These are phyloP conservation scores for Acronicta aceris DNA, from an alignment of 2,888 invertebrate genomes.

Conservation along the genomic window DNA sequence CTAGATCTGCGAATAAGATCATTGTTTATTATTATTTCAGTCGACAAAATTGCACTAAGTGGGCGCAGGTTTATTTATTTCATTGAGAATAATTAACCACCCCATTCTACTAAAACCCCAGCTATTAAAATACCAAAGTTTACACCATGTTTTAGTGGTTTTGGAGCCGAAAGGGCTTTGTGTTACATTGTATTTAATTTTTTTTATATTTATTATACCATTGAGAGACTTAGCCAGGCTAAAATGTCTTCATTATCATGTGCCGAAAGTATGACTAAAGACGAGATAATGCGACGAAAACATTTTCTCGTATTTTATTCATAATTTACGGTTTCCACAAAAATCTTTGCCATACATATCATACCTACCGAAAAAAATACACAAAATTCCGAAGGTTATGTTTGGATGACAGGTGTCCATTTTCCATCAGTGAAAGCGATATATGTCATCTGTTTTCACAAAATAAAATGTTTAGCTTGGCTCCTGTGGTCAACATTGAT, in stretches of 20 bases:
- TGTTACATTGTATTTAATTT: too few relatives aligned
- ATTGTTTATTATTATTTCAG: not conserved
- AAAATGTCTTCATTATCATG: too few relatives aligned
- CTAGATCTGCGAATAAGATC: not conserved
- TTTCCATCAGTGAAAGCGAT: conserved; percentile 35
- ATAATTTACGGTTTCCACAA: not conserved
- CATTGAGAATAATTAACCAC: not conserved
- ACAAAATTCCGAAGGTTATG: not conserved
- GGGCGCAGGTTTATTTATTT: not conserved
- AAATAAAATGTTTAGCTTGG: conserved; percentile 48
- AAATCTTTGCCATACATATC: too few relatives aligned
- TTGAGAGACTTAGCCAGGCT: too few relatives aligned
- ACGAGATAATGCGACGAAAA: too few relatives aligned
- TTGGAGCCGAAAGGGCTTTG: too few relatives aligned
- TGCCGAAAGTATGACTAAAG: too few relatives aligned
- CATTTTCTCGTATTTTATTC: too few relatives aligned
- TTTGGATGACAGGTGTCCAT: conserved; percentile 14
- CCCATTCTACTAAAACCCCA: too few relatives aligned
- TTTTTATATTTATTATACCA: too few relatives aligned
- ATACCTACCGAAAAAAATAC: too few relatives aligned
- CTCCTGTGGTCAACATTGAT: conserved; percentile 22
- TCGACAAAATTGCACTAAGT: not conserved
- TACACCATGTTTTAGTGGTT: too few relatives aligned
- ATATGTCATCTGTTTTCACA: conserved; percentile 23
- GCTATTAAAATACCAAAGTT: not conserved